Evolutionary conservation across 2,797 vertebrate species (phyloP), one percentile per base, ranked within the genome.

Genomic region (Stomatorhinus walkeri): DNA sequence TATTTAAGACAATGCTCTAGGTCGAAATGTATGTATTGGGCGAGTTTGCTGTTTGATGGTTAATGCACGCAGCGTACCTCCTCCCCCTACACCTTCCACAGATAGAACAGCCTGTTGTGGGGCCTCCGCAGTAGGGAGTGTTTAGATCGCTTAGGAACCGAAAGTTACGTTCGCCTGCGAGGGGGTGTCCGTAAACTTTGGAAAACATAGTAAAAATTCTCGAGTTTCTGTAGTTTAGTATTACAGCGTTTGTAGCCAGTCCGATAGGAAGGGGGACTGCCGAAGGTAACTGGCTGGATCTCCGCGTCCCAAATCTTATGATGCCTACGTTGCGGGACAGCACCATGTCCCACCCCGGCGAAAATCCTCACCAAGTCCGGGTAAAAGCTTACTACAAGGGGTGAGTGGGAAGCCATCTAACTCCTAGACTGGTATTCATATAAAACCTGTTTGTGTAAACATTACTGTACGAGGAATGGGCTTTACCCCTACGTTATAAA

Each of bases 291-390:
- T 72, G 81, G 52, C 68, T 84, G 86, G 88, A 87, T 87, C 90
- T 91, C 92, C 79, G 91, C 92, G 91, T 91, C 90, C 89, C 61
- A 76, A 93, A 93, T 94, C 90, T 93, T 91, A 95, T 94, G 96
- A 99, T 99, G 98, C 98, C 98, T 95, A 99, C 98, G 89, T 96
- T 98, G 97, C 96, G 98, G 96, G 98, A 99, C 95, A 96, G 96
- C 95, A 96, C 95, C 90, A 97, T 98, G 97, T 96, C 96, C 95
- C 96, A 97, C 92, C 94, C 96, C 92, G 95, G 96, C 24, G 98
- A 99, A 91, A 94, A 97, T 91, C 95, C 97, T n/a, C 97, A 98
- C 91, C 98, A 99, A 95, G 98, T 99, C 96, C 98, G 97, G 91
- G 98, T 98, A 87, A 99, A 99, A 94, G 97, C 98, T 46, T 99